phyloP scores from a whole-genome alignment of 2,888 invertebrate genomes.

The Gasteruption jaculator region DNA sequence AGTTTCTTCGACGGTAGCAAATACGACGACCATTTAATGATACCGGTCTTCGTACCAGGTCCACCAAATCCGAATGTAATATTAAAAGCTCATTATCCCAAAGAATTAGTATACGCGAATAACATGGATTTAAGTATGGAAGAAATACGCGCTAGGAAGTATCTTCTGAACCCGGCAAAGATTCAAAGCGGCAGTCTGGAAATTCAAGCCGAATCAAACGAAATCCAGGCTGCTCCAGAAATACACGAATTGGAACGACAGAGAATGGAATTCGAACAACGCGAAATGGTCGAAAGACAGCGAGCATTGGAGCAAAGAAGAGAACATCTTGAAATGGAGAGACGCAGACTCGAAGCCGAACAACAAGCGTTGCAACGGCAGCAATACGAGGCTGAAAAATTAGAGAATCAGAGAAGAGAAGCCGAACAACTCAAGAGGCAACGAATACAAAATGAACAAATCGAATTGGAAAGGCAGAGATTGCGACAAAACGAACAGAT shows the following conservation, averaged over 20 bases:
- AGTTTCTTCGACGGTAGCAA: conserved; percentile 41
- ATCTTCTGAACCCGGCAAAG: conserved; percentile 14
- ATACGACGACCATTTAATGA: conserved; percentile 33
- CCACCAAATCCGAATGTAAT: conserved; percentile 37
- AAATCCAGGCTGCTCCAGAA: conserved; percentile 16
- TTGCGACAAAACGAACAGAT: conserved; percentile 28
- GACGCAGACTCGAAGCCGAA: conserved; percentile 31
- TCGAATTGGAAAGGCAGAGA: conserved; percentile 28
- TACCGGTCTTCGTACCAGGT: conserved; percentile 41
- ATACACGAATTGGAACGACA: conserved; percentile 21
- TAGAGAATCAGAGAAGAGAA: conserved; percentile 20
- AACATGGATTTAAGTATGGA: conserved; percentile 73
- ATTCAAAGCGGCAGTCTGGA: conserved; percentile 19
- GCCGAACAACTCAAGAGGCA: conserved; percentile 26
- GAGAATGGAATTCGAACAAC: conserved; percentile 10
- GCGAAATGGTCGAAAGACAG: conserved; percentile 7
- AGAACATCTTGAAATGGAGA: conserved; percentile 21
- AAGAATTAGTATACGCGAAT: conserved; percentile 56
- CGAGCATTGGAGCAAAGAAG: conserved; percentile 15
- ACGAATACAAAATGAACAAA: conserved; percentile 26
- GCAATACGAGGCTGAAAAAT: conserved; percentile 26
- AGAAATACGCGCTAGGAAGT: conserved; percentile 61
- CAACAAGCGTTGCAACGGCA: conserved; percentile 32
- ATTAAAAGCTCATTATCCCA: conserved; percentile 43
- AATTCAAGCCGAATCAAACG: conserved; percentile 26